phyloP scores from a whole-genome alignment of 2,888 invertebrate genomes.

The Cephus pygmeus region DNA sequence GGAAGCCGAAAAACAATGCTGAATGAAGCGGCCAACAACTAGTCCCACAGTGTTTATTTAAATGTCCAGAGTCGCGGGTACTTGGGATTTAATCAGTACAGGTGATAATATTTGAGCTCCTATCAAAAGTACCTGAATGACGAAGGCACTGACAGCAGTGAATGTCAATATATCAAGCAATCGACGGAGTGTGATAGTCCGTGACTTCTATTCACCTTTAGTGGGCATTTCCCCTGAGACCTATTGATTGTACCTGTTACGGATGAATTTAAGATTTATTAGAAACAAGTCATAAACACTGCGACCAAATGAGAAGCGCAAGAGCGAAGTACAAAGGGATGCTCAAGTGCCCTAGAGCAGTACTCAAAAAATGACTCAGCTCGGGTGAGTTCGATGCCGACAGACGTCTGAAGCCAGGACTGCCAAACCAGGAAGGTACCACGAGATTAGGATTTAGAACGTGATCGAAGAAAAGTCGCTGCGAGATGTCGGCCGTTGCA shows the following conservation, averaged over 20 bases:
- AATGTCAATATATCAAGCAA: neutral
- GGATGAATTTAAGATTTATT: neutral
- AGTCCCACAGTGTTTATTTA: neutral
- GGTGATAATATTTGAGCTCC: neutral
- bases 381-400: slow-evolving; percentile 35
- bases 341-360: neutral
- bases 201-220: neutral
- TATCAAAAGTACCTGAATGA: neutral
- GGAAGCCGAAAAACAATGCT: neutral
- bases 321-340: slow-evolving; percentile 44
- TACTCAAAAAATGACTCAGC: slow-evolving; percentile 5
- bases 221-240: neutral
- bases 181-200: neutral
- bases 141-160: neutral
- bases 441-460: neutral
- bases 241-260: neutral
- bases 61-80: neutral
- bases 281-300: slow-evolving; percentile 38
- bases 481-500: slow-evolving; percentile 60
- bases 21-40: neutral
- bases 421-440: neutral
- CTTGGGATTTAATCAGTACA: neutral
- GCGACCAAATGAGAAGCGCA: slow-evolving; percentile 55
- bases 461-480: slow-evolving; percentile 6
- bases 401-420: neutral